phyloP scores from a whole-genome alignment of 37 sponge, comb jelly and placozoan species.

The Cliona cf. orientalis region DNA sequence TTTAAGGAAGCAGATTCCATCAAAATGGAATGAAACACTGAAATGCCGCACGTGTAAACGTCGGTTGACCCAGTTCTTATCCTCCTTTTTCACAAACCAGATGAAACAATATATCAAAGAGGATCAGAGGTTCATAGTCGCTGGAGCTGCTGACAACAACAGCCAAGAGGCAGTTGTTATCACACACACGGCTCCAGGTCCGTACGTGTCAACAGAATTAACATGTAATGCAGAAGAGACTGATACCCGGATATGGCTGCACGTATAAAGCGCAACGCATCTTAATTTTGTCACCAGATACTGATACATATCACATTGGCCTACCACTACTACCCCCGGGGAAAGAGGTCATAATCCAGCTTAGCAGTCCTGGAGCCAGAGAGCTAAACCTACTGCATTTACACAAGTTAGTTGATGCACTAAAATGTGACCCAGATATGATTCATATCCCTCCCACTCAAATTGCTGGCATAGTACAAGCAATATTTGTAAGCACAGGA shows the following conservation, averaged over 20 bases:
- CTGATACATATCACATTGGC: constrained; percentile 15
- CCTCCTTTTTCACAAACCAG: not conserved
- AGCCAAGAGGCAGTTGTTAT: too few species aligned
- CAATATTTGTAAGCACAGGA: not conserved
- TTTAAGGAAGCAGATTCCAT: not conserved
- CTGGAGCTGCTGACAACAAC: not conserved
- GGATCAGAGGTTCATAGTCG: not conserved
- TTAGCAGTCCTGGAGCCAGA: not conserved
- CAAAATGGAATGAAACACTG: constrained; percentile 13
- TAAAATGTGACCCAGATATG: constrained; percentile 13
- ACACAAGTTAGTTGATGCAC: not conserved
- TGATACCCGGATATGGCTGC: constrained; percentile 11
- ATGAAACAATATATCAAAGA: not conserved
- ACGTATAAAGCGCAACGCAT: not conserved
- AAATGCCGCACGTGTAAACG: constrained; percentile 28
- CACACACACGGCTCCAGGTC: too few species aligned
- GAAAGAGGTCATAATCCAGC: not conserved
- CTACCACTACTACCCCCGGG: not conserved
- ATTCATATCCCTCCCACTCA: not conserved
- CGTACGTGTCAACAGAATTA: too few species aligned
- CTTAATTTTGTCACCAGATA: constrained; percentile 12
- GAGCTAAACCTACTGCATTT: not conserved
- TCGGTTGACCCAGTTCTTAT: not conserved
- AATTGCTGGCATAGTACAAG: not conserved
- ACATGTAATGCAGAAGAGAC: constrained; percentile 28